These are phyloP conservation scores for Campylomormyrus tamandua DNA, from an alignment of 2,113 vertebrate genomes.

Conservation along the genomic window DNA sequence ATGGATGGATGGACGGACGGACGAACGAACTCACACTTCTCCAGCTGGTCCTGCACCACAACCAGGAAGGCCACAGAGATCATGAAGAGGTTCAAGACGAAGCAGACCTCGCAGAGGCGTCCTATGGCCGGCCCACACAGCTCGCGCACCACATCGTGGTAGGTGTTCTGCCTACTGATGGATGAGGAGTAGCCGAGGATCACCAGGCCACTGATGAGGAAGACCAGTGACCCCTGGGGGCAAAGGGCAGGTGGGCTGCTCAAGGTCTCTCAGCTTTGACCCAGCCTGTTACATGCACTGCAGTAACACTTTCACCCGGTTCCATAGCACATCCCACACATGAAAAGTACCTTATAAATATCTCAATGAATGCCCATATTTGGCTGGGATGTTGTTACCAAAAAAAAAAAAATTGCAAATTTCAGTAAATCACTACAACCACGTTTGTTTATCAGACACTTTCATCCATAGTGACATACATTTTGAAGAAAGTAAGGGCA, in stretches of 20 bases:
- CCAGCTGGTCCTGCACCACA: conserved; percentile 90
- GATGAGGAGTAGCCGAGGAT: conserved; percentile 80
- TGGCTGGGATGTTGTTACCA: neutral
- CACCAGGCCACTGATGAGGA: conserved; percentile 82
- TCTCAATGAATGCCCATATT: neutral
- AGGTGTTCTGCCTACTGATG: conserved; percentile 73
- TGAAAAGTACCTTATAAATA: neutral
- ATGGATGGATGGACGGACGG: neutral
- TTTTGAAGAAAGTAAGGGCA: neutral
- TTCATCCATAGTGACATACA: neutral
- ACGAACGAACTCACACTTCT: conserved; percentile 64
- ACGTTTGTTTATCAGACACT: neutral
- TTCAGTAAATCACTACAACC: neutral
- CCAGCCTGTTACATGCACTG: neutral
- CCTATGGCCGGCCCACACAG: conserved; percentile 73
- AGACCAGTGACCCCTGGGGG: conserved; percentile 76
- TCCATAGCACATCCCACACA: neutral
- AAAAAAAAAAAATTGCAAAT: neutral
- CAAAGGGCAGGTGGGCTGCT: neutral
- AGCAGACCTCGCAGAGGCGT: conserved; percentile 83
- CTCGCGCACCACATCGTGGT: conserved; percentile 79
- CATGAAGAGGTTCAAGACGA: conserved; percentile 90
- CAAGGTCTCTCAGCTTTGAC: neutral
- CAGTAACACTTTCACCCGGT: neutral
- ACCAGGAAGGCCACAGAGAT: conserved; percentile 88